Evolutionary conservation across 1,140 invertebrate species (phyloP).

Genomic region (Drusus annulatus): DNA sequence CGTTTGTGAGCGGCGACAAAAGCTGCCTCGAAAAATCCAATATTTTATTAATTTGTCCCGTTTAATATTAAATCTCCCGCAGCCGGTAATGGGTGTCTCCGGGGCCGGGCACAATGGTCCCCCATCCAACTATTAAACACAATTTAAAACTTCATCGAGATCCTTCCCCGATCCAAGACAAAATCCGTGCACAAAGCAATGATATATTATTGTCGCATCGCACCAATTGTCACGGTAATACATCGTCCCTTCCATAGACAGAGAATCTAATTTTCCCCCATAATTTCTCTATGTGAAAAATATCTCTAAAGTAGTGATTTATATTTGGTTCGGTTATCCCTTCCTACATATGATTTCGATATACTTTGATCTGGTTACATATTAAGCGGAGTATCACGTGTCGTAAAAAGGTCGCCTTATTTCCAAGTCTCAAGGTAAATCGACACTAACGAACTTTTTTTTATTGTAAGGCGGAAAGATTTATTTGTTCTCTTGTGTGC

Average conservation of each 20-base stretch:
- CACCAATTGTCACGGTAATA: slow-evolving; percentile 46
- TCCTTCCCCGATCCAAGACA: slow-evolving; percentile 46
- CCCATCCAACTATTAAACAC: slow-evolving; percentile 57
- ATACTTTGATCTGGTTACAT: slow-evolving; percentile 41
- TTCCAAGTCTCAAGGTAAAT: slow-evolving; percentile 13
- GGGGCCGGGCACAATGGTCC: slow-evolving; percentile 46
- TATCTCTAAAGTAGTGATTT: slow-evolving; percentile 39
- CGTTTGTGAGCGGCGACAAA: background rate
- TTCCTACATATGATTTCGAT: slow-evolving; percentile 30
- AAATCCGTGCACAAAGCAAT: slow-evolving; percentile 52
- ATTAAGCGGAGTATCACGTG: slow-evolving; percentile 28
- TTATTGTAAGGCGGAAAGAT: slow-evolving; percentile 11
- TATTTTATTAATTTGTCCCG: slow-evolving; percentile 52
- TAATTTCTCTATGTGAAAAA: slow-evolving; percentile 47
- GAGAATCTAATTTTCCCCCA: slow-evolving; percentile 51
- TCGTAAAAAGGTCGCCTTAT: slow-evolving; percentile 32
- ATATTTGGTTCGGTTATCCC: slow-evolving; percentile 1
- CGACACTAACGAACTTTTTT: slow-evolving; percentile 40
- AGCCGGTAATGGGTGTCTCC: slow-evolving; percentile 13
- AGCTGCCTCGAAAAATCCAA: slow-evolving; percentile 15
- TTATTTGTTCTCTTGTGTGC: slow-evolving; percentile 28
- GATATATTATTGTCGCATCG: slow-evolving; percentile 55
- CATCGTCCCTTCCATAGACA: slow-evolving; percentile 39
- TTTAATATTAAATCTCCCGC: slow-evolving; percentile 38
- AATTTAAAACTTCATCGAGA: slow-evolving; percentile 58